Percentiles rank a stretch among this genome's conserved stretches.
Evolutionary conservation across 2,113 vertebrate genomes (phyloP).

Genomic region (Oreochromis tanganicae): DNA sequence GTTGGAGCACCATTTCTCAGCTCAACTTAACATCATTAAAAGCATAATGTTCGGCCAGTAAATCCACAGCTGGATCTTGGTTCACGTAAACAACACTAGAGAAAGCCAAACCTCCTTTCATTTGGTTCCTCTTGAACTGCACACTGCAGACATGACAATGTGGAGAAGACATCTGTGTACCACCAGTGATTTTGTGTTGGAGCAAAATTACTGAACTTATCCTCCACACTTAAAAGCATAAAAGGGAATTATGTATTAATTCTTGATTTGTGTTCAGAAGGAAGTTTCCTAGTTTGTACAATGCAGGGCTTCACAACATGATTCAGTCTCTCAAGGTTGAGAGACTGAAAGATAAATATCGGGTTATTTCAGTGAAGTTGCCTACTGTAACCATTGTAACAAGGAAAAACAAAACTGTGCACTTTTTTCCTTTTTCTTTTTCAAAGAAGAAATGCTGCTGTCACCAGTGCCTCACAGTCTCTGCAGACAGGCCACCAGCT

Average conservation of each 20-base stretch:
- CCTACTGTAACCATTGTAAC: neutral
- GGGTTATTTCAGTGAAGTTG: neutral
- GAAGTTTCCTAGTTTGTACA: neutral
- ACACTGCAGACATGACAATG: neutral
- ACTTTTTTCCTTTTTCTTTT: neutral
- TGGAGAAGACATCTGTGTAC: neutral
- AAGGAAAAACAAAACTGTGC: neutral
- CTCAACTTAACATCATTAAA: neutral
- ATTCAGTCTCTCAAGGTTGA: neutral
- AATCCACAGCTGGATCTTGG: neutral
- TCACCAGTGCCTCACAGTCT: neutral
- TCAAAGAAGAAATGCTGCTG: neutral
- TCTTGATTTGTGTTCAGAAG: neutral
- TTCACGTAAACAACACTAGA: neutral
- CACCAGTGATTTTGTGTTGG: neutral
- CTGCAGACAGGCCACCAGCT: neutral
- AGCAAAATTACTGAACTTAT: neutral
- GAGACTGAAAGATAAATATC: neutral
- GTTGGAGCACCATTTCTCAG: neutral
- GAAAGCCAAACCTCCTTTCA: neutral
- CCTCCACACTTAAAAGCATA: neutral
- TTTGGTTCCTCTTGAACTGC: neutral
- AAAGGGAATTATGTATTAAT: neutral
- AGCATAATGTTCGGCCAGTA: neutral
- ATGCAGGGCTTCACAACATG: neutral